phyloP scores from a whole-genome alignment of 1,140 invertebrate genomes.

The Drosophila obscura region DNA sequence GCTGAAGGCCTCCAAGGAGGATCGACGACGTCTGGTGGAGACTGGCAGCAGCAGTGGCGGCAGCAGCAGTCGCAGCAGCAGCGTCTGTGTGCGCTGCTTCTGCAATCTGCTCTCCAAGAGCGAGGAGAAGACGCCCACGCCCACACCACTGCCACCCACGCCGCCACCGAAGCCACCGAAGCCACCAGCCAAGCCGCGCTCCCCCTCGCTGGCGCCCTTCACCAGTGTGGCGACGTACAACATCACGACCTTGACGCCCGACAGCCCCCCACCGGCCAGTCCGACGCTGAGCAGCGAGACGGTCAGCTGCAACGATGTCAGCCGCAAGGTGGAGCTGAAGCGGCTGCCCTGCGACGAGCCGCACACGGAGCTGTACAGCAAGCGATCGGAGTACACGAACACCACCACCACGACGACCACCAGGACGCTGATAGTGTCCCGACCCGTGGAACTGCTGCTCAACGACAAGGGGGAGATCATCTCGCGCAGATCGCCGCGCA shows the following conservation, averaged over 20 bases:
- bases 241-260: slow-evolving; percentile 41
- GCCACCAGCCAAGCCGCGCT: slow-evolving; percentile 40
- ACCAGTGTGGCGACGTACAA: slow-evolving; percentile 65
- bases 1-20: slow-evolving; percentile 40
- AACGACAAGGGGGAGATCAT: slow-evolving; percentile 75
- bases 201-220: slow-evolving; percentile 64
- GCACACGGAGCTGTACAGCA: slow-evolving; percentile 40
- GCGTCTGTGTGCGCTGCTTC: slow-evolving; percentile 68
- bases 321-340: slow-evolving; percentile 46
- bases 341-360: slow-evolving; percentile 55
- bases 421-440: slow-evolving; percentile 63
- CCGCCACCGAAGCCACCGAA: slow-evolving; percentile 9
- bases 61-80: slow-evolving; percentile 37
- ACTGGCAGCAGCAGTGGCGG: slow-evolving; percentile 26
- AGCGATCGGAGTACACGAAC: slow-evolving; percentile 56
- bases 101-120: slow-evolving; percentile 52
- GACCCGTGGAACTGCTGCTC: slow-evolving; percentile 72
- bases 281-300: slow-evolving; percentile 63
- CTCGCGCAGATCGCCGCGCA: slow-evolving; percentile 48
- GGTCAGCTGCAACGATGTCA: slow-evolving; percentile 51
- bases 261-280: slow-evolving; percentile 55
- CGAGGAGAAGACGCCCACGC: slow-evolving; percentile 8
- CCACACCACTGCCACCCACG: background rate
- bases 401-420: slow-evolving; percentile 70
- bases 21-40: slow-evolving; percentile 46